A percentile compares a stretch with the other conserved stretches of the same genome.
These are phyloP conservation scores for Trichonephila clavipes DNA, from an alignment of 1,140 invertebrate genomes.

Conservation along the genomic window DNA sequence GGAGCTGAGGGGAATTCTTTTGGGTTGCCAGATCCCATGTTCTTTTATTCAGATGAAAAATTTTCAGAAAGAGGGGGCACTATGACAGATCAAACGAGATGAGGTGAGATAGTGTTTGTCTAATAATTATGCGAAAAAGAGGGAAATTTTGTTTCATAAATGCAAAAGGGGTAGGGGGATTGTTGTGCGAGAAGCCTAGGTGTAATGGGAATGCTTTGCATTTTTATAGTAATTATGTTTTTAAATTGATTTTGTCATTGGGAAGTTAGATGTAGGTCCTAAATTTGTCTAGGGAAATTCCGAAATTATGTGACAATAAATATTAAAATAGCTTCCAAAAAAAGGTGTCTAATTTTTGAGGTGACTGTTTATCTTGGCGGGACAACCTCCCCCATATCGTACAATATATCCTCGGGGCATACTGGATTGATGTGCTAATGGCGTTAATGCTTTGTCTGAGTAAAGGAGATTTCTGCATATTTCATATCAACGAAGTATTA, in stretches of 20 bases:
- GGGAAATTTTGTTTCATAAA: conserved; percentile 2
- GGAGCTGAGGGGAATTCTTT: background rate
- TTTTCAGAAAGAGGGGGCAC: background rate
- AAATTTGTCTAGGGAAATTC: background rate
- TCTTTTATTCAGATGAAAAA: background rate
- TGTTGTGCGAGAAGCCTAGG: background rate
- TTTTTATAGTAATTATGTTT: conserved; percentile 9
- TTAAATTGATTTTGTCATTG: conserved; percentile 8
- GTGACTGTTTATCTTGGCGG: background rate
- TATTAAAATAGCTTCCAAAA: background rate
- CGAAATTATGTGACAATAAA: background rate
- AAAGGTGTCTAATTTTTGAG: background rate
- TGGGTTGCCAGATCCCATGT: conserved; percentile 10
- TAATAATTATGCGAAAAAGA: background rate
- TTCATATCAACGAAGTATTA: too few species aligned
- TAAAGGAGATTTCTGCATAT: background rate
- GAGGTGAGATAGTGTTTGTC: conserved; percentile 17
- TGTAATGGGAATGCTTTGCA: conserved; percentile 20
- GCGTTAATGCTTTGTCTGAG: background rate
- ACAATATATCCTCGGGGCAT: background rate
- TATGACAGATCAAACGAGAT: conserved; percentile 64
- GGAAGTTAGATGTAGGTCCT: background rate
- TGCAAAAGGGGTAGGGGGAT: background rate
- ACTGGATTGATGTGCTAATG: background rate
- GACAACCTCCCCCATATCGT: background rate